Conservation (phyloP, 53 echinoderm and acorn worm genomes). For the Hippasteria phrygiana region DNA sequence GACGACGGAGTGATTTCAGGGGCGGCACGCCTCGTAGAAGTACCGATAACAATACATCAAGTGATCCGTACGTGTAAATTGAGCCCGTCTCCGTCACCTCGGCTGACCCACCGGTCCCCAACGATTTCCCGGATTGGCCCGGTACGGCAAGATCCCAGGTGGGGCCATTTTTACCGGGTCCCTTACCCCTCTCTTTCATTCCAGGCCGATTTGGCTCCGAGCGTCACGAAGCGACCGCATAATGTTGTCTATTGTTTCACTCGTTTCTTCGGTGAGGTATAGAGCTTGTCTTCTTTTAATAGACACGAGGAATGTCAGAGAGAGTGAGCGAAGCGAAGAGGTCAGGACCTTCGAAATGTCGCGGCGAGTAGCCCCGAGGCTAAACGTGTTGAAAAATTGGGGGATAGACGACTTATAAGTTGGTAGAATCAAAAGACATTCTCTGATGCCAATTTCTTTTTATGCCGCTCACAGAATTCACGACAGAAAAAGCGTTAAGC, state of each 20-base stretch:
- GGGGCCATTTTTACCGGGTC: constrained; percentile 19
- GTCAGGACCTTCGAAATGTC: constrained; percentile 38
- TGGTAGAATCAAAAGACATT: too few species aligned
- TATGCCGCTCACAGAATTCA: too few species aligned
- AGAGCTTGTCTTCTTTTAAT: neutral
- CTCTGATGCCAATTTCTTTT: too few species aligned
- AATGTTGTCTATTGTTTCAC: constrained; percentile 49
- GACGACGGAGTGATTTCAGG: constrained; percentile 45
- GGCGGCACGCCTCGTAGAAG: constrained; percentile 51
- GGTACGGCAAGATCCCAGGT: constrained; percentile 12
- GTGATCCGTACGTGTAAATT: constrained; percentile 58
- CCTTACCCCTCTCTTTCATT: constrained; percentile 46
- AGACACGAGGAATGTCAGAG: constrained; percentile 4
- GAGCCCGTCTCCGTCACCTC: constrained; percentile 23
- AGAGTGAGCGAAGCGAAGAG: constrained; percentile 4
- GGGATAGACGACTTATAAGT: constrained; percentile 2
- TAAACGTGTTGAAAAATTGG: constrained; percentile 29
- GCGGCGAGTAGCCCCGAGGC: constrained; percentile 40
- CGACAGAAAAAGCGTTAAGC: too few species aligned
- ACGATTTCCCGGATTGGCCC: neutral
- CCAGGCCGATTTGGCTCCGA: constrained; percentile 14
- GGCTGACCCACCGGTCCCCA: constrained; percentile 39
- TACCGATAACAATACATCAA: constrained; percentile 48
- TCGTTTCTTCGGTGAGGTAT: neutral
- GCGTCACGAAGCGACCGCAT: neutral